These are phyloP conservation scores for Neostethus bicornis DNA, from an alignment of 2,797 vertebrate genomes.

Conservation along the genomic window DNA sequence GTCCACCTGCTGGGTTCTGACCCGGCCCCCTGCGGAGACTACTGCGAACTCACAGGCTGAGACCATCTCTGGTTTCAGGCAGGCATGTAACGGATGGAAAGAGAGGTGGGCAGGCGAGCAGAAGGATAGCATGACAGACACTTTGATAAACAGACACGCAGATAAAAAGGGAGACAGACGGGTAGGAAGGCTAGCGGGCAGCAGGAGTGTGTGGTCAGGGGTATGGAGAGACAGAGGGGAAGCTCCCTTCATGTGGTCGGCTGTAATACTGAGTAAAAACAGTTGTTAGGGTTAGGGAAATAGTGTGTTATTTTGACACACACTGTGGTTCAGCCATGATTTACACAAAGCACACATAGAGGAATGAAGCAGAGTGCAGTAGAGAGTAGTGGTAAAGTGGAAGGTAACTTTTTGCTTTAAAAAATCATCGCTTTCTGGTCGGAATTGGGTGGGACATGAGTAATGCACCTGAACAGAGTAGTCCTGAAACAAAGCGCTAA, in stretches of 20 bases:
- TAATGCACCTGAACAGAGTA: too few relatives aligned
- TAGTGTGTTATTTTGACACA: conserved; percentile 61
- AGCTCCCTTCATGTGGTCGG: conserved; percentile 53
- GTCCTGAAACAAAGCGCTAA: too few relatives aligned
- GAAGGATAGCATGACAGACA: conserved; percentile 29
- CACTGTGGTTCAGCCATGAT: conserved; percentile 47
- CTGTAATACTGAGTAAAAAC: conserved; percentile 61
- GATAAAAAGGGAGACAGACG: conserved; percentile 26
- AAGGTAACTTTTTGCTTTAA: too few relatives aligned
- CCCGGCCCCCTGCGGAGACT: conserved; percentile 46
- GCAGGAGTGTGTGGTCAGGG: conserved; percentile 52
- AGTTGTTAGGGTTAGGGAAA: conserved; percentile 60
- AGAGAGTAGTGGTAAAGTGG: too few relatives aligned
- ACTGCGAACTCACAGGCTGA: conserved; percentile 37
- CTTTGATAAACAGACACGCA: conserved; percentile 38
- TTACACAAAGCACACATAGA: conserved; percentile 48
- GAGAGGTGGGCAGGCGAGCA: conserved; percentile 25
- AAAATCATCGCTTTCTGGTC: too few relatives aligned
- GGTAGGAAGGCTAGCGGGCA: conserved; percentile 26
- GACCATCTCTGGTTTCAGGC: conserved; percentile 48
- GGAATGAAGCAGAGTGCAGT: too few relatives aligned
- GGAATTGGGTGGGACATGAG: too few relatives aligned
- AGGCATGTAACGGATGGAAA: conserved; percentile 30
- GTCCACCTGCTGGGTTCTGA: conserved; percentile 69
- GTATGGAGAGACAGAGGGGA: conserved; percentile 27